phyloP scores from a whole-genome alignment of 2,888 invertebrate genomes.

The Volucella inflata region DNA sequence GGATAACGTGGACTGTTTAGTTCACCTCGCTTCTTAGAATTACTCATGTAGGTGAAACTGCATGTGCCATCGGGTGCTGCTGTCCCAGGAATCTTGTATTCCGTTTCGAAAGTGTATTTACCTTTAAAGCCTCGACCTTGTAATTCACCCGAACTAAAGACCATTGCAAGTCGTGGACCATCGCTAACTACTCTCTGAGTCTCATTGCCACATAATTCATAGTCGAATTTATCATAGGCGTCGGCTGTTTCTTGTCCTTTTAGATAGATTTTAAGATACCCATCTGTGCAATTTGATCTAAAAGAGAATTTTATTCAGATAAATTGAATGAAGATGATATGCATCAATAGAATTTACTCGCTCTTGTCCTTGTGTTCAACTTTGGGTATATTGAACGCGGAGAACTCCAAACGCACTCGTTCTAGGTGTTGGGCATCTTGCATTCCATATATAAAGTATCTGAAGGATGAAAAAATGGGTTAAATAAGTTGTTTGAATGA shows the following conservation, averaged over 20 bases:
- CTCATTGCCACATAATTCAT: constrained; percentile 94
- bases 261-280: constrained; percentile 94
- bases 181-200: constrained; percentile 94
- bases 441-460: constrained; percentile 98
- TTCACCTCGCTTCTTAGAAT: constrained; percentile 93
- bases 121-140: constrained; percentile 95
- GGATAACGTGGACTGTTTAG: constrained; percentile 98
- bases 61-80: constrained; percentile 96
- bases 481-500: too few species aligned
- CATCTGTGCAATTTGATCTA: constrained; percentile 91
- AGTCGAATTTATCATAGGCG: constrained; percentile 96
- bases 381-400: constrained; percentile 95
- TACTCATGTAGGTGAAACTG: constrained; percentile 95
- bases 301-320: neutral
- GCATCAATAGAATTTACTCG: constrained; percentile 87
- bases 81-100: constrained; percentile 97
- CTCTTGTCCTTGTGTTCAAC: constrained; percentile 87
- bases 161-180: constrained; percentile 96
- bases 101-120: constrained; percentile 86
- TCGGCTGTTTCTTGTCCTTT: constrained; percentile 96
- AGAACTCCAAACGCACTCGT: constrained; percentile 94
- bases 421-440: constrained; percentile 98
- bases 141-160: constrained; percentile 96
- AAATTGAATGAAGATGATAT: neutral
- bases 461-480: constrained; percentile 76